Conservation (phyloP, 2,888 invertebrate genomes). For the Hermaeophaga mercurialis region DNA sequence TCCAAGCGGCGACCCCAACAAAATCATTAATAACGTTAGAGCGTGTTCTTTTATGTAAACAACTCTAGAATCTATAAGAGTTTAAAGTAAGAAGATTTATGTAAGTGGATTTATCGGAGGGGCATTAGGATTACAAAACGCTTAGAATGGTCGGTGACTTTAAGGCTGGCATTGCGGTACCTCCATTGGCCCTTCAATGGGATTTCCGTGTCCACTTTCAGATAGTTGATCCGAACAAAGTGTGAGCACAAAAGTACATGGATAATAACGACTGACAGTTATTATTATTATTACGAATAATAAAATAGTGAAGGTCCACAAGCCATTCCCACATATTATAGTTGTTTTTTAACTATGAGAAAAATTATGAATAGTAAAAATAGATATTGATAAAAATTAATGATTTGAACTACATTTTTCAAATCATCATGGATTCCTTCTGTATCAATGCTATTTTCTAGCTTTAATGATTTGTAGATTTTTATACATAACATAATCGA, state of each 20-base stretch:
- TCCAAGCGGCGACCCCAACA: slow-evolving; percentile 8
- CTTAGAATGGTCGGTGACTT: slow-evolving; percentile 27
- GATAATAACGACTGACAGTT: slow-evolving; percentile 20
- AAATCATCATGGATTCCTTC: too few species aligned
- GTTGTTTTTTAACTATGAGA: too few species aligned
- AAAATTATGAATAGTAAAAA: too few species aligned
- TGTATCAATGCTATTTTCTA: too few species aligned
- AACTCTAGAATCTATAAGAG: slow-evolving; percentile 27
- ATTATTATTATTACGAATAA: slow-evolving; percentile 3
- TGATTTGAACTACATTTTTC: too few species aligned
- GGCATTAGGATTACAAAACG: slow-evolving; percentile 38
- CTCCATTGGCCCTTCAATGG: slow-evolving; percentile 33
- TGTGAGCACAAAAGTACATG: slow-evolving; percentile 25
- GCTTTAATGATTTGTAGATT: too few species aligned
- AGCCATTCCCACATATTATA: too few species aligned
- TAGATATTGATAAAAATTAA: too few species aligned
- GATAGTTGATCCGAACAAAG: slow-evolving; percentile 32
- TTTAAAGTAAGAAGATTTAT: slow-evolving; percentile 36
- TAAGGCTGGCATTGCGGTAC: slow-evolving; percentile 27
- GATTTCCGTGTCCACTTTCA: slow-evolving; percentile 36
- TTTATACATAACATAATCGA: too few species aligned
- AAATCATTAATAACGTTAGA: slow-evolving; percentile 26
- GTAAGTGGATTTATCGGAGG: slow-evolving; percentile 39
- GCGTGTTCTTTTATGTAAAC: slow-evolving; percentile 37
- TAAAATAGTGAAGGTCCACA: background rate